Conservation (phyloP, 2,797 vertebrate genomes). For the Phataginus tetradactyla region DNA sequence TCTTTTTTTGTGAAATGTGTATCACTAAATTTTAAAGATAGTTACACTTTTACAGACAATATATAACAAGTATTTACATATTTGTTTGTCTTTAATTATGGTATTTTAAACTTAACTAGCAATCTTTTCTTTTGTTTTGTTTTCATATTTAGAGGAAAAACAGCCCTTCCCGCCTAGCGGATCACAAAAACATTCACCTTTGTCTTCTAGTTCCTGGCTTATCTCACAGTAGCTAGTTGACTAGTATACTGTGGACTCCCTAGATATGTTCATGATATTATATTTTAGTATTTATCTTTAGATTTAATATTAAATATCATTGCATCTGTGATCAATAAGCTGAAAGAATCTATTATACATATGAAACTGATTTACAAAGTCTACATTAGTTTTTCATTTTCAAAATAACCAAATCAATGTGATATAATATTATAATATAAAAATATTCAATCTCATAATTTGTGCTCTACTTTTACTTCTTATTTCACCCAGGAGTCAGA, state of each 20-base stretch:
- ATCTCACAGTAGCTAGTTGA: conserved; percentile 4
- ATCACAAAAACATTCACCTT: conserved; percentile 38
- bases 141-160: conserved; percentile 20
- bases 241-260: not conserved
- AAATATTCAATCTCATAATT: conserved; percentile 52
- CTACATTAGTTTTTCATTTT: conserved; percentile 52
- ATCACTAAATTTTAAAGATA: not conserved
- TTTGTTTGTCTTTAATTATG: conserved; percentile 51
- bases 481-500: conserved; percentile 82
- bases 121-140: not conserved
- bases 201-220: conserved; percentile 34
- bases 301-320: conserved; percentile 59
- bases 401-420: conserved; percentile 32
- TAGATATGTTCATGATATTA: conserved; percentile 15
- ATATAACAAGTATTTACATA: conserved; percentile 17
- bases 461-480: conserved; percentile 57
- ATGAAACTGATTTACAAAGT: conserved; percentile 32
- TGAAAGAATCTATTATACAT: not conserved
- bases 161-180: not conserved
- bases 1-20: conserved; percentile 10
- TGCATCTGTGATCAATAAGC: not conserved
- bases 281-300: conserved; percentile 58
- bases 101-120: conserved; percentile 26
- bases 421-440: not conserved
- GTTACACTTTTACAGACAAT: not conserved